These are phyloP conservation scores for Oophaga pumilio DNA, from an alignment of 2,113 vertebrate genomes.

Conservation along the genomic window DNA sequence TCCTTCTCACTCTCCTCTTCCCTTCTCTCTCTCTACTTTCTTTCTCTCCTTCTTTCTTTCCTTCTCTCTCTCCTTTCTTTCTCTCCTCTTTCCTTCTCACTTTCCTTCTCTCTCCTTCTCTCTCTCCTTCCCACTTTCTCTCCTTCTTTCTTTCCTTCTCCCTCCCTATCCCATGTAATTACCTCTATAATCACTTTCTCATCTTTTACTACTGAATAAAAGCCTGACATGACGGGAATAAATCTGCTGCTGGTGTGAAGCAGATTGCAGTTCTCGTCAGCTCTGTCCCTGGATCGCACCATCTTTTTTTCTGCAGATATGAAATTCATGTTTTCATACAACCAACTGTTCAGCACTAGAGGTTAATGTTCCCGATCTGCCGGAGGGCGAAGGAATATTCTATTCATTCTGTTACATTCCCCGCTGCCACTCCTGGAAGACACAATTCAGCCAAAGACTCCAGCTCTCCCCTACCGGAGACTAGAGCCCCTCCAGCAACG, in stretches of 20 bases:
- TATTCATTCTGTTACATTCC: neutral
- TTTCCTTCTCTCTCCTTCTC: neutral
- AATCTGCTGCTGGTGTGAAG: neutral
- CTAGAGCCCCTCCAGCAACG: neutral
- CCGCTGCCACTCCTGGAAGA: slow-evolving; percentile 3
- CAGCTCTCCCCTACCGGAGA: neutral
- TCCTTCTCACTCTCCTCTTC: neutral
- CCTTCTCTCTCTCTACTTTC: neutral
- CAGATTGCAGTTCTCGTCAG: slow-evolving; percentile 2
- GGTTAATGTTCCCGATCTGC: slow-evolving; percentile 21
- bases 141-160: neutral
- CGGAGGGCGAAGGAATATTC: neutral
- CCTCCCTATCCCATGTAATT: neutral
- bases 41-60: neutral
- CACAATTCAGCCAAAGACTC: slow-evolving; percentile 17
- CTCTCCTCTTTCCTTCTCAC: neutral
- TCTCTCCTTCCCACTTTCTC: neutral
- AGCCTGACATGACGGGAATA: neutral
- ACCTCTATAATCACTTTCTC: neutral
- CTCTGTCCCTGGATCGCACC: neutral
- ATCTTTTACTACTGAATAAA: neutral
- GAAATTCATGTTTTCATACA: slow-evolving; percentile 2
- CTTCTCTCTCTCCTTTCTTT: neutral
- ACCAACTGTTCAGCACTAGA: slow-evolving; percentile 5
- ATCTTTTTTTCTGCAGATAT: neutral